Evolutionary conservation across 2,888 invertebrate genomes (phyloP).

Genomic region (Neocrepidodera transversa): DNA sequence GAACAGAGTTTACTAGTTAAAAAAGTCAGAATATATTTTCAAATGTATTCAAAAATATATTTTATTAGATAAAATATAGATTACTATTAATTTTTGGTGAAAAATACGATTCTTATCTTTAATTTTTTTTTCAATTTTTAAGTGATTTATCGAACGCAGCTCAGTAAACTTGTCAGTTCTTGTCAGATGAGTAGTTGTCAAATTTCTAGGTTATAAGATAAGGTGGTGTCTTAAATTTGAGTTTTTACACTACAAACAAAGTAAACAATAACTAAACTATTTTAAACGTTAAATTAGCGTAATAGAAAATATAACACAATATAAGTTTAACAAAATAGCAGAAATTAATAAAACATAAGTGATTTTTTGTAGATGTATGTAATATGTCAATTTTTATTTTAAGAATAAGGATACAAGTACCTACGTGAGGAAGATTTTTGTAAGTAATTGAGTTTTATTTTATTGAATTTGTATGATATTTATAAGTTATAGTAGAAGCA

Average conservation of each 20-base stretch:
- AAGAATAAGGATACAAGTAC: conserved; percentile 23
- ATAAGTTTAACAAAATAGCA: not conserved
- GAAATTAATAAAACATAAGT: not conserved
- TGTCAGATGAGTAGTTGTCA: conserved; percentile 28
- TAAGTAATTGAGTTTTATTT: conserved; percentile 14
- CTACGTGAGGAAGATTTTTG: conserved; percentile 1
- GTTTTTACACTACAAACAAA: conserved; percentile 28
- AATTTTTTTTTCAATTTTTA: too few relatives aligned
- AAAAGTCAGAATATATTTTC: too few relatives aligned
- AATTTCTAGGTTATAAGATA: conserved; percentile 38
- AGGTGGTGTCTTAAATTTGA: conserved; percentile 34
- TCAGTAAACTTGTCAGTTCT: conserved; percentile 19
- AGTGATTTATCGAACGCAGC: too few relatives aligned
- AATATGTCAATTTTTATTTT: conserved; percentile 31
- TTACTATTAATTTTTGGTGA: too few relatives aligned
- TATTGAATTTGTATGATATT: not conserved
- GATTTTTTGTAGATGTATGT: not conserved
- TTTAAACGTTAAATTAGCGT: not conserved
- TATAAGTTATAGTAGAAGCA: not conserved
- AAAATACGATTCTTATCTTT: too few relatives aligned
- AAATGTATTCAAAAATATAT: too few relatives aligned
- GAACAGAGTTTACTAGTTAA: too few relatives aligned
- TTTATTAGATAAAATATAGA: too few relatives aligned
- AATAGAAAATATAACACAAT: not conserved
- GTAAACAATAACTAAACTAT: not conserved